Evolutionary conservation across 2,888 invertebrate genomes (phyloP), one percentile per base, ranked within the genome.

Genomic region (Germaria angustata): DNA sequence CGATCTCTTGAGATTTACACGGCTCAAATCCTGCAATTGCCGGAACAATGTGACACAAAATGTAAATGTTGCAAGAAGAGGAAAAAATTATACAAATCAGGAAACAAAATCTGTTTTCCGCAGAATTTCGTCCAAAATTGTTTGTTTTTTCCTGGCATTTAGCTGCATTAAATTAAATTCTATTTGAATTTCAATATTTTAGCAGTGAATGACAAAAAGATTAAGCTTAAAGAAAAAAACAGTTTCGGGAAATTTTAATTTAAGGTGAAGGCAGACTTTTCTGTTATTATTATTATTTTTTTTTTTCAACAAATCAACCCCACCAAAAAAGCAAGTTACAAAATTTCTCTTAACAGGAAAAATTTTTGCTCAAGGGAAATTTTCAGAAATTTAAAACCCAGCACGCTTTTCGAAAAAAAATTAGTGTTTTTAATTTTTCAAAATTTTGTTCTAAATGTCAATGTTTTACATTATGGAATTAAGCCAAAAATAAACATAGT

Each of bases 101-200:
- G 17, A 51, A 59, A 13, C 17, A 55, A 55, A 72, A 72, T 51
- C 59, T 57, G 34, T 41, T 22, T 51, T 28, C 9, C 4, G 57
- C 46, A 49, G 15, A 20, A 49, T 36, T 24, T 15, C 28, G 39
- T 5, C 11, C 28, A 39, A 65, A 28, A 53, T 34, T 32, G 15
- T 66, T 24, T 49, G 4, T 1, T n/a, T 8, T 15, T 44, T 44
- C 32, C 57, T 69, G n/a, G n/a, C 20, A 61, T 53, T 39, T 20
- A 68, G 41, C 41, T 46, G 80, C 75, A 66, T 80, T 76, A 69
- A 69, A 63, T 59, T 61, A 80, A 73, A 75, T 75, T 73, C 24
- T 39, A 46, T 73, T 61, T 53, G 53, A 34, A 53, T 39, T 53
- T 57, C 46, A 28, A 41, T 53, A n/a, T 13, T 20, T 20, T 11